Evolutionary conservation across 1,140 invertebrate species (phyloP).

Genomic region (Drosophila pseudoobscura): DNA sequence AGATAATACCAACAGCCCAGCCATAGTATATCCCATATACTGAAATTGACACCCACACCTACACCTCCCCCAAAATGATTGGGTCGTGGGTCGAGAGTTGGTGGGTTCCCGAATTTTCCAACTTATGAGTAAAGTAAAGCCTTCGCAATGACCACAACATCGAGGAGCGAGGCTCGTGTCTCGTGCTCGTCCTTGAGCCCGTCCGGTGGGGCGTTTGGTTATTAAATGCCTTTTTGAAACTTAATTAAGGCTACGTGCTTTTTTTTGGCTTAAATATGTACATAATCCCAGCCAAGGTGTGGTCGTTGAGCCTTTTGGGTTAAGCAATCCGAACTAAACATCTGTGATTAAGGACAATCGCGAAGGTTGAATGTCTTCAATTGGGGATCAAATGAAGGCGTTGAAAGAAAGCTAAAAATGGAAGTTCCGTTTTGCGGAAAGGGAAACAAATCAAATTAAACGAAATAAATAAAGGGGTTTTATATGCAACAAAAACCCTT

Average conservation of each 20-base stretch:
- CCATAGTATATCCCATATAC: conserved; percentile 9
- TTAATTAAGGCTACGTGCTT: conserved; percentile 67
- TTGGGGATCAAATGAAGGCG: conserved; percentile 2
- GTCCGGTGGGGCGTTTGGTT: conserved; percentile 48
- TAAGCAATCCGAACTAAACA: conserved; percentile 37
- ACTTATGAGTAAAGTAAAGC: conserved; percentile 55
- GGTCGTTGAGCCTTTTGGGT: conserved; percentile 29
- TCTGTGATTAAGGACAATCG: conserved; percentile 42
- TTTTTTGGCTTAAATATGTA: conserved; percentile 46
- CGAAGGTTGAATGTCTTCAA: conserved; percentile 5
- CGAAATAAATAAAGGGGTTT: too few species aligned
- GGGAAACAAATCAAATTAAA: neutral
- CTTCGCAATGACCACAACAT: conserved; percentile 35
- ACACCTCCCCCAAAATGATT: conserved; percentile 1
- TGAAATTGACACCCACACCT: conserved; percentile 54
- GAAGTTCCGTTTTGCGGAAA: neutral
- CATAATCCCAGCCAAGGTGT: conserved; percentile 33
- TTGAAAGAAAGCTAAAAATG: neutral
- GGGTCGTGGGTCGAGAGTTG: neutral
- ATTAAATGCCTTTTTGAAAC: conserved; percentile 71
- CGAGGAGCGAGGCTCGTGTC: conserved; percentile 42
- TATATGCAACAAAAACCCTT: too few species aligned
- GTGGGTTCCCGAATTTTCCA: conserved; percentile 29
- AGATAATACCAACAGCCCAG: conserved; percentile 24
- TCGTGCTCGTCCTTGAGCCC: conserved; percentile 56